Evolutionary conservation across 1,140 invertebrate genomes (phyloP), one percentile per base, ranked within the genome.

Genomic region (Drosophila prosaltans): DNA sequence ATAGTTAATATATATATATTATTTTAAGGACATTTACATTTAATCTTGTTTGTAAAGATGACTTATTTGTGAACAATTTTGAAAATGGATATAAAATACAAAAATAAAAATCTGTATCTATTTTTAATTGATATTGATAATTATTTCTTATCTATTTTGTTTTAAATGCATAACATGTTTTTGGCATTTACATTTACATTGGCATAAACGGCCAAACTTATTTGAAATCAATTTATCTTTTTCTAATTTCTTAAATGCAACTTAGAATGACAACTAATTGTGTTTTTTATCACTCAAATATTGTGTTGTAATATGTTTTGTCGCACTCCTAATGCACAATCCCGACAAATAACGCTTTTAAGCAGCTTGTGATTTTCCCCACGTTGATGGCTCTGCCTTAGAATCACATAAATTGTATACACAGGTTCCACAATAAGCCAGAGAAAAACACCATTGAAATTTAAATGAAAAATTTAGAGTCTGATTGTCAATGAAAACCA

Each of bases 41-140:
- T 28, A 26, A n/a, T 36, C 11, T 55, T 72, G 55, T 45, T 9
- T 62, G 45, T 36, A 57, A 58, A 67, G 58, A 39, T 63, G 54
- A 59, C 67, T 62, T 67, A 57, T 65, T 26, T 72, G 40, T 30
- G 0, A 66, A 9, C 45, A 30, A 68, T 16, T 43, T 40, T 69
- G 68, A 30, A 64, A 69, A 59, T 59, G 58, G 40, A 51, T 51
- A 51, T 51, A 9, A 24, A 51, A 24, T 21, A 16, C 10, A 51
- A 51, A 48, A 63, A 54, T 36, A 43, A 11, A n/a, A 69, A 69
- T 65, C 3, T 51, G 45, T 51, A 51, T 75, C 63, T 24, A 8
- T 59, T 39, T 59, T 39, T 40, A 11, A 36, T 16, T 24, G 36
- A 59, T 59, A 24, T 16, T 57, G 10, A 57, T 16, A 32, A 9